Base-by-base conservation (phyloP, 2,797 vertebrate species). In the Chaunax sp. region DNA sequence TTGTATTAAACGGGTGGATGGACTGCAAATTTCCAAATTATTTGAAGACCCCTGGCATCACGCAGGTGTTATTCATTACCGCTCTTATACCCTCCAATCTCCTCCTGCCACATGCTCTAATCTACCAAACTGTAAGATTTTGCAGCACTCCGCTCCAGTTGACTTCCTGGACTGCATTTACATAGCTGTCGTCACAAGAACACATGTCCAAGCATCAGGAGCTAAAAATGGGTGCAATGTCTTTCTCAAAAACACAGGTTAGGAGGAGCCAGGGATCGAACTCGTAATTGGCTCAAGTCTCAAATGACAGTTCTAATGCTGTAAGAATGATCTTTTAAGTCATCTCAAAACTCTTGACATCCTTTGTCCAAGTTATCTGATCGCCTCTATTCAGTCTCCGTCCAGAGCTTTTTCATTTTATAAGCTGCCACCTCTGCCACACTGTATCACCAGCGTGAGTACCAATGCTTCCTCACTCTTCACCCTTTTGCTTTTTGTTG, bases 391-490 rank as follows among this genome's bases (percentile, higher is more conserved):
- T 43, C 30, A 53, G 46, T 26, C 15, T 77, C 54, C 5, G 9
- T 9, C 28, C 55, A 33, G 45, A 51, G 37, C 45, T 43, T 15
- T 50, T 75, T 53, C 37, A 35, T 26, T 47, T 14, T 22, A 30
- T 35, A 26, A 51, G 12, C 53, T 43, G n/a, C 35, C 59, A 26
- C 46, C 43, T 64, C 60, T 23, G 68, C 57, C 51, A 38, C 9
- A 6, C 64, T 52, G 35, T 46, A 38, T 60, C 46, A 51, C 57
- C 58, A 37, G 45, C 53, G 43, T 54, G 52, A 55, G 45, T 37
- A 47, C 53, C 54, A 60, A 59, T 35, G 8, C 67, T 56, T 52
- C 59, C 57, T 75, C 57, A n/a, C 74, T 69, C 47, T 55, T 47
- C 57, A 51, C 25, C 50, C 64, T 30, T 45, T 66, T 58, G 79